These are phyloP conservation scores for Aplidium turbinatum DNA, from an alignment of 23 tunicate species.

Conservation along the genomic window DNA sequence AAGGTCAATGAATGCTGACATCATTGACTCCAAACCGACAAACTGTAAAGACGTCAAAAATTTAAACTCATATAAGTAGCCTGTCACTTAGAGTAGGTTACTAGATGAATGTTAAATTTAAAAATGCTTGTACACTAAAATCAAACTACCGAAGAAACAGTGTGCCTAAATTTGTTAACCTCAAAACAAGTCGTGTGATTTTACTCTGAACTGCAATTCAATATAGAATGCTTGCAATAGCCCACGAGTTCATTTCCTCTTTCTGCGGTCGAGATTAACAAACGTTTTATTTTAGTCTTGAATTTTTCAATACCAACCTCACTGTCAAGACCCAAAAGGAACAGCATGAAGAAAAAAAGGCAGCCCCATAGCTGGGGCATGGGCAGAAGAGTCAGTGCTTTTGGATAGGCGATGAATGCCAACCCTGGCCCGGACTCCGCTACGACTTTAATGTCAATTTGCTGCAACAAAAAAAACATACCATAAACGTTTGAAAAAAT, in stretches of 20 bases:
- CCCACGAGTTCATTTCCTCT: no score
- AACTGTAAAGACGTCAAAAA: conserved; percentile 38
- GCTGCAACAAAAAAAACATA: conserved; percentile 21
- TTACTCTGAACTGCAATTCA: no score
- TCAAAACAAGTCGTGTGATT: no score
- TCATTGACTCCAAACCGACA: conserved; percentile 79
- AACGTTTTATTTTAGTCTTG: no score
- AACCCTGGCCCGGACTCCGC: conserved; percentile 96
- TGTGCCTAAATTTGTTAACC: no score
- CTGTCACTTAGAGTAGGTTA: no score
- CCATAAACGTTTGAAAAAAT: neutral
- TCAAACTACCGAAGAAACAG: no score
- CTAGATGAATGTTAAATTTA: no score
- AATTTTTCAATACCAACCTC: conserved; percentile 68
- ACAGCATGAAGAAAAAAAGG: conserved; percentile 88
- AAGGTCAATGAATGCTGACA: conserved; percentile 75
- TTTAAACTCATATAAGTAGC: no score
- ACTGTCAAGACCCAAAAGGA: conserved; percentile 87
- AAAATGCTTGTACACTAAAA: no score
- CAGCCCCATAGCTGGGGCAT: conserved; percentile 95
- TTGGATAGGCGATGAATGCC: conserved; percentile 93
- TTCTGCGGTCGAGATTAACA: no score
- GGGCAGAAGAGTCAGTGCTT: conserved; percentile 86
- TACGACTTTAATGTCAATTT: conserved; percentile 56
- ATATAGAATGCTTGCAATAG: no score